Percentiles rank a stretch among this genome's conserved stretches.
Conservation (phyloP, 2,113 vertebrate genomes). For the Gila orcuttii region DNA sequence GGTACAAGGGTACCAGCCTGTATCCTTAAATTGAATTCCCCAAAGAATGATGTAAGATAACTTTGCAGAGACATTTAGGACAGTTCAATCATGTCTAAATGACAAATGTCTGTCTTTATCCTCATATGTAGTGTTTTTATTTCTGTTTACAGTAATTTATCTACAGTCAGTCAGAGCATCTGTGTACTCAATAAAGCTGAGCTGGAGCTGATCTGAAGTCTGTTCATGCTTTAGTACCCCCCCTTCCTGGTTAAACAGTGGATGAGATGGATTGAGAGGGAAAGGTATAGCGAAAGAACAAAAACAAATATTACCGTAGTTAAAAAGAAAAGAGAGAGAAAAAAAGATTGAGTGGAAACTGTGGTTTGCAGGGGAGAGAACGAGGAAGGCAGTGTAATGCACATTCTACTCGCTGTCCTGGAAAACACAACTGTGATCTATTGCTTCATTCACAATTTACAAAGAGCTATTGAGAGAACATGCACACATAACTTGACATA, state of each 20-base stretch:
- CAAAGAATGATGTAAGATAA: background rate
- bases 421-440: constrained; percentile 11
- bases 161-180: background rate
- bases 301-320: background rate
- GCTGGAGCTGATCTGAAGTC: constrained; percentile 27
- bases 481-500: background rate
- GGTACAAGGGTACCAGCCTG: background rate
- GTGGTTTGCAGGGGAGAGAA: background rate
- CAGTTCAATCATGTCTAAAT: background rate
- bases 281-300: background rate
- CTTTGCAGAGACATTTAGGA: background rate
- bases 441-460: constrained; percentile 20
- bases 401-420: background rate
- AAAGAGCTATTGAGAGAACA: constrained; percentile 22
- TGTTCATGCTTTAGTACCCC: constrained; percentile 4
- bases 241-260: background rate
- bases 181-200: background rate
- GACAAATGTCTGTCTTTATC: background rate
- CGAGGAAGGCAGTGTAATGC: background rate
- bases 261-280: constrained; percentile 10
- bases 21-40: background rate
- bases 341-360: background rate
- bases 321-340: background rate
- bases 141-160: background rate
- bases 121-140: background rate